Evolutionary conservation across 2,113 vertebrate species (phyloP), one percentile per base, ranked within the genome.

Genomic region (Chauna torquata): DNA sequence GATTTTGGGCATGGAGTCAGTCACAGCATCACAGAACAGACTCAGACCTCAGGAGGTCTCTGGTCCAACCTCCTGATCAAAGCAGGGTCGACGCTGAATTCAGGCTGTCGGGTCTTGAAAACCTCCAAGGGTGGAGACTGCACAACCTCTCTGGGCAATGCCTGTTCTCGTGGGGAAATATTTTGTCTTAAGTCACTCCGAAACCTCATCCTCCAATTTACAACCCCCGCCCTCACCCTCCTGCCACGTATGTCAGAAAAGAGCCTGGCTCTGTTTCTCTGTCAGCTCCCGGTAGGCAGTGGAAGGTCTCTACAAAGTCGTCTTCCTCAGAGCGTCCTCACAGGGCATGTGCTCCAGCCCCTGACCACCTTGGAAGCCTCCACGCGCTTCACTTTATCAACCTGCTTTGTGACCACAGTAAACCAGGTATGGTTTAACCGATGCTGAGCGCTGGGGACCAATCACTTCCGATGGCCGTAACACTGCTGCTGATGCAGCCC

Each of bases 231-330:
- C 59, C 42, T 81, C 50, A 42, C 25, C 34, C 72, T 90, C 27
- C 66, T 49, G 36, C 55, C 0, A 0, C 1, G 25, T 17, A 44
- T 2, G 3, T 16, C 62, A 61, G 45, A 23, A 47, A 64, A 55
- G 50, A 87, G 68, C 32, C 72, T 2, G 1, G 27, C 79, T 86
- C 58, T 55, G 19, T 36, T 59, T 49, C 55, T 49, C 62, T n/a
- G 1, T 3, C 49, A 27, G 9, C 38, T 61, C 69, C 85, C 45
- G 40, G 52, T 45, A 82, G 32, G 64, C 61, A 55, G 32, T 12
- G 9, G 45, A 70, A 66, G 45, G 50, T 23, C 16, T 47, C 40
- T 74, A 6, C 32, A 12, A 57, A 57, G 55, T 19, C 34, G 36
- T 52, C 38, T 36, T 52, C 30, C 36, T 18, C 45, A 50, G 55